Evolutionary conservation across 2,888 invertebrate genomes (phyloP).

Genomic region (Pyrgus malvae): DNA sequence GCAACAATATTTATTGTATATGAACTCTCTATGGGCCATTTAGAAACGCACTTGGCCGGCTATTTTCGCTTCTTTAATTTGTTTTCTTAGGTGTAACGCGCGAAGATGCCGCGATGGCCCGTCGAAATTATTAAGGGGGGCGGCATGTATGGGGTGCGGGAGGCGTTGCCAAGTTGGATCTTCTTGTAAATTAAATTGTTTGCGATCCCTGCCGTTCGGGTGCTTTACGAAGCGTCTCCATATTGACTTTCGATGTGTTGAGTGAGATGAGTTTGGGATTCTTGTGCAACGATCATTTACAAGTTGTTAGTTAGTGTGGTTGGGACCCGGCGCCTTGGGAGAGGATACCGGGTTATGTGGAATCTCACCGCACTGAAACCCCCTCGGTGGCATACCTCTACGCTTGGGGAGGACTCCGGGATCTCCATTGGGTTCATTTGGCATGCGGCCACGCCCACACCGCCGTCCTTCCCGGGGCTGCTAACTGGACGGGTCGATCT

Average conservation of each 20-base stretch:
- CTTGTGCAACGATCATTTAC: neutral
- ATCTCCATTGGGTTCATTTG: no score
- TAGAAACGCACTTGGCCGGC: no score
- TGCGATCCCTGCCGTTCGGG: slow-evolving; percentile 47
- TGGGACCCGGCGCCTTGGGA: no score
- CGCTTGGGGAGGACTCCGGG: no score
- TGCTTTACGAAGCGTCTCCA: slow-evolving; percentile 38
- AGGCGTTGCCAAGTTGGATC: slow-evolving; percentile 45
- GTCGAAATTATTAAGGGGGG: slow-evolving; percentile 30
- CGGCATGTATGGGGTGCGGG: slow-evolving; percentile 52
- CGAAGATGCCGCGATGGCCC: slow-evolving; percentile 24
- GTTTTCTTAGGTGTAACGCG: slow-evolving; percentile 35
- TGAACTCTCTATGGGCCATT: no score
- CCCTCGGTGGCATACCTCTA: no score
- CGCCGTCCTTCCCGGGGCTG: no score
- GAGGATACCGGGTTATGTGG: no score
- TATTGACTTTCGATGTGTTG: slow-evolving; percentile 13
- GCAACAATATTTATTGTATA: no score
- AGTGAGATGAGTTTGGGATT: neutral
- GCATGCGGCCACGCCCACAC: no score
- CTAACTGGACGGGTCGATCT: no score
- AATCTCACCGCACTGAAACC: no score
- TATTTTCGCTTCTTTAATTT: slow-evolving; percentile 36
- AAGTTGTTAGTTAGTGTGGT: neutral
- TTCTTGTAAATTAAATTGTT: slow-evolving; percentile 75